Evolutionary conservation across 2,888 invertebrate genomes (phyloP), one percentile per base, ranked within the genome.

Genomic region (Alcis repandata): DNA sequence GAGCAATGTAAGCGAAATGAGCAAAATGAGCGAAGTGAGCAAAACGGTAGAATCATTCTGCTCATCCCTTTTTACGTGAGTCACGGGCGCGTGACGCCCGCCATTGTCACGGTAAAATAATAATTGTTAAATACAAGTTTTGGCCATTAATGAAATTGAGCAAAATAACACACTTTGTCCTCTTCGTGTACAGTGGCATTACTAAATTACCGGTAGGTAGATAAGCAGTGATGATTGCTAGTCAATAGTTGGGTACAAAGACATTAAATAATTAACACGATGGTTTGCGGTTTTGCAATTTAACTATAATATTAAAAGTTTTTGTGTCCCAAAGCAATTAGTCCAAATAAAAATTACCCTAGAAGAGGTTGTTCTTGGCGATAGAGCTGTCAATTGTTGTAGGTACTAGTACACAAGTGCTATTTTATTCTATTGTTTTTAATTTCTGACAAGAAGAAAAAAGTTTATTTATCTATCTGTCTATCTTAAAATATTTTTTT

Each of bases 121-220:
- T 45, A 40, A 59, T 49, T 49, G 49, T 49, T 49, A 45, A 64
- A 59, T 59, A 59, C 64, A 59, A 59, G 49, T 56, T 59, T 59
- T 38, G 56, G 36, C 54, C 59, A 64, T 64, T 64, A 64, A 64
- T 54, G 43, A 54, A 64, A 64, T 64, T 64, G 63, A 64, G 41
- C 43, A 41, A 64, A 64, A 64, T 64, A 53, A 64, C 52, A 63
- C 10, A 57, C 48, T 15, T 51, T n/a, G 48, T 15, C 38, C 32
- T 15, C 33, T 49, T 20, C 36, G 57, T 62, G 36, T 33, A 40
- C 36, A 27, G 38, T 27, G 19, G 33, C 45, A 33, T 56, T 33
- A 15, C 15, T 20, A 7, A 11, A 33, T 59, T 59, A 49, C 32
- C 41, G 20, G 40, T 22, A 8, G 22, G 40, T 38, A 52, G 53